Evolutionary conservation across 2,888 invertebrate species (phyloP), one percentile per base, ranked within the genome.

Genomic region (Ceriagrion tenellum): DNA sequence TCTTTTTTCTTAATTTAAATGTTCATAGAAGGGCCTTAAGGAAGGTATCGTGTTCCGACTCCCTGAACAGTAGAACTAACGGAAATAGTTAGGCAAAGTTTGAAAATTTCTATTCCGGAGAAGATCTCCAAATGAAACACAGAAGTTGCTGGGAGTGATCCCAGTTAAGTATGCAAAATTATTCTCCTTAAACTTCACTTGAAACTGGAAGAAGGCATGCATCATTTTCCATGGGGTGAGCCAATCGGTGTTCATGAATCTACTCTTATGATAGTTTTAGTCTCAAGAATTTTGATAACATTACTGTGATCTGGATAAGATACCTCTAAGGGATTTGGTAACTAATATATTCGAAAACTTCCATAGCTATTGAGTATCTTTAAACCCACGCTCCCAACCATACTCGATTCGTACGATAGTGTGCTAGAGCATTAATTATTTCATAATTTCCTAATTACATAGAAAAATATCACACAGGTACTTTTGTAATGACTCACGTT

Each of bases 21-120:
- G 81, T 81, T 35, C 81, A 35, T 81, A 26, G 81, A 81, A 35
- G 81, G 35, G 13, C 81, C 81, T 81, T 81, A 81, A 81, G 35
- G 81, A 81, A 81, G 81, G 81, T 81, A 81, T 81, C 81, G 81
- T 81, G 81, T 81, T 81, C 81, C 81, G 81, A 81, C 81, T 81
- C 35, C 81, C 12, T 81, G 81, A 81, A 81, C 18, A 35, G 81
- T 81, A 81, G 81, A 35, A 35, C 81, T 81, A 81, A 35, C 30
- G 16, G 81, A 81, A 81, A 81, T 81, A 81, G 81, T 81, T 81
- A 35, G 81, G 35, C 35, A 35, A 30, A 81, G 30, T 81, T 81
- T 30, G 81, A 81, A 81, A 81, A 35, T 81, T 81, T 26, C 81
- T 35, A 81, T 35, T 81, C n/a, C 69, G 69, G n/a, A 10, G n/a